A percentile compares a stretch with the other conserved stretches of the same genome.
Conservation (phyloP, 2,113 vertebrate genomes). For the Erythrolamprus reginae region DNA sequence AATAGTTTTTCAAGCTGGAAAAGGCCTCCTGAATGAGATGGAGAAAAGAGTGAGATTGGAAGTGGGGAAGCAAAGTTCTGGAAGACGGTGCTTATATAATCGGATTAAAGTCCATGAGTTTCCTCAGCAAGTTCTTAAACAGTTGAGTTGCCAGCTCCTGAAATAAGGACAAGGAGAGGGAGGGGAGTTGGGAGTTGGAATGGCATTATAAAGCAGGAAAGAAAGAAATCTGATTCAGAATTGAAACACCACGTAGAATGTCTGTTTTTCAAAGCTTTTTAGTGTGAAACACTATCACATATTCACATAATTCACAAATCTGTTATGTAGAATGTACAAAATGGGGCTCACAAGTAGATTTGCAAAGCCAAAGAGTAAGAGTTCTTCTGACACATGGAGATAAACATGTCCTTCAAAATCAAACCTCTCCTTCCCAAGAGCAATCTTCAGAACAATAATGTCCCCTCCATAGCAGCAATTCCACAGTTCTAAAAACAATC, state of each 20-base stretch:
- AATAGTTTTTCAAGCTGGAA: conserved; percentile 55
- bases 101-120: conserved; percentile 59
- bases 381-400: background rate
- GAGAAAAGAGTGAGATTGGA: background rate
- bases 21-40: conserved; percentile 22
- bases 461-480: background rate
- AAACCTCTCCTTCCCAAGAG: background rate
- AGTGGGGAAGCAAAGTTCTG: conserved; percentile 43
- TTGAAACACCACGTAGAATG: background rate
- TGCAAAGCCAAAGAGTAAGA: background rate
- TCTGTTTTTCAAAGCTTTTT: background rate
- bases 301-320: background rate
- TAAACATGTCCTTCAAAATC: background rate
- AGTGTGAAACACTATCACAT: background rate
- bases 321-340: background rate
- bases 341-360: background rate
- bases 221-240: background rate
- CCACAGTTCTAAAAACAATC: background rate
- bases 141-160: background rate
- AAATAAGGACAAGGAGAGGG: background rate
- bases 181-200: background rate
- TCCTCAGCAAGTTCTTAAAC: conserved; percentile 53
- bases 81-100: conserved; percentile 62
- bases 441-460: background rate
- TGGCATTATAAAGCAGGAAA: background rate